Percentiles rank a stretch among this genome's conserved stretches.
These are phyloP conservation scores for Matsumurasca onukii DNA, from an alignment of 1,140 invertebrate genomes.

Conservation along the genomic window DNA sequence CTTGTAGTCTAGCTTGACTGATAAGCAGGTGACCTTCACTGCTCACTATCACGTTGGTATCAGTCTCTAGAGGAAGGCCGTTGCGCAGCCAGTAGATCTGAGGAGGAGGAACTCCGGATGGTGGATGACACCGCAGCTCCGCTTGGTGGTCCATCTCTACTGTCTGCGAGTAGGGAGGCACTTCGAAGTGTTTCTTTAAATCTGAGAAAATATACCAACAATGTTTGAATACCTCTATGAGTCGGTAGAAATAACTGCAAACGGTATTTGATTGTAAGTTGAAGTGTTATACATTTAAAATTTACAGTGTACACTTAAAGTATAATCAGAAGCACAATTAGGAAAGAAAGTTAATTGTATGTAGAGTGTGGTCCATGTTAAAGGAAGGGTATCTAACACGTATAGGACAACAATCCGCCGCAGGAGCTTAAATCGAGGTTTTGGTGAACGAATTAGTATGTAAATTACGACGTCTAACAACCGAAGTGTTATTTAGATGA, in stretches of 20 bases:
- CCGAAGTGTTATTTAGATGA: neutral
- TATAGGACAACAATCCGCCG: neutral
- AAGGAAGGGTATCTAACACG: too few relatives aligned
- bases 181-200: conserved; percentile 79
- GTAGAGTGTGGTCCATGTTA: too few relatives aligned
- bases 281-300: too few relatives aligned
- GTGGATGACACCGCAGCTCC: conserved; percentile 86
- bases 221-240: too few relatives aligned
- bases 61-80: conserved; percentile 39
- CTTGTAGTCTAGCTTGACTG: conserved; percentile 78
- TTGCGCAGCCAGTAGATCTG: conserved; percentile 60
- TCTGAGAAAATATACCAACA: conserved; percentile 55
- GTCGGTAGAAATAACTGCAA: too few relatives aligned
- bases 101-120: conserved; percentile 81
- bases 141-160: conserved; percentile 83
- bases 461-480: neutral
- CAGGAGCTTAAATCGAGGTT: neutral
- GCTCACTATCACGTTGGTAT: conserved; percentile 42
- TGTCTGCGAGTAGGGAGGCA: conserved; percentile 76
- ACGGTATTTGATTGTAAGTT: too few relatives aligned
- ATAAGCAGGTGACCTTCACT: conserved; percentile 71
- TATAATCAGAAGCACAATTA: too few relatives aligned
- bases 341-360: too few relatives aligned
- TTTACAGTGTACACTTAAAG: too few relatives aligned
- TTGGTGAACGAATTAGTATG: conserved; percentile 5